Conservation (phyloP, 2,797 vertebrate species). For the Coregonus ussuriensis region DNA sequence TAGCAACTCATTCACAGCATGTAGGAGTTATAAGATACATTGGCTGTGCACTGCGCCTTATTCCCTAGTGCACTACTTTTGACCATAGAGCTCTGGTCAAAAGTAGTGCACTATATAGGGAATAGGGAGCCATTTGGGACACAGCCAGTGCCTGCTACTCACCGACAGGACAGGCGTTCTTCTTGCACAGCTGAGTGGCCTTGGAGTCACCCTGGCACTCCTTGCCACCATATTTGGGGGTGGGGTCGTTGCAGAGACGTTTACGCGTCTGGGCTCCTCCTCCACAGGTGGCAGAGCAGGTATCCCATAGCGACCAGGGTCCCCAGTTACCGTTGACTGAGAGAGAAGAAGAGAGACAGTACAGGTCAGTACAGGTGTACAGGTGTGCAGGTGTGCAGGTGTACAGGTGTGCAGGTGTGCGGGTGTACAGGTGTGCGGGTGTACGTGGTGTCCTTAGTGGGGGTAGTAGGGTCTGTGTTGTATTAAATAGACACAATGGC, state of each 20-base stretch:
- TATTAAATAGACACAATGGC: not conserved
- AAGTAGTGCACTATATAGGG: no score
- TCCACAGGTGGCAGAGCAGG: conserved; percentile 89
- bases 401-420: not conserved
- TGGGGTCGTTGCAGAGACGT: conserved; percentile 91
- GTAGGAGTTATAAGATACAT: not conserved
- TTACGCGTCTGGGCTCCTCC: conserved; percentile 88
- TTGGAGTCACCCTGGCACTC: conserved; percentile 85
- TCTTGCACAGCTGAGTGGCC: conserved; percentile 89
- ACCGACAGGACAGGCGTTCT: conserved; percentile 92
- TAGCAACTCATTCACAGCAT: not conserved
- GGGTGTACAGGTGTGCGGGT: not conserved
- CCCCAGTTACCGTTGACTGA: conserved; percentile 96
- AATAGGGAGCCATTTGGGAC: no score
- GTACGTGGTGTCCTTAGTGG: not conserved
- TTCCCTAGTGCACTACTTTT: no score
- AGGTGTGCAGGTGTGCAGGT: not conserved
- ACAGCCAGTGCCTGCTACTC: conserved; percentile 51
- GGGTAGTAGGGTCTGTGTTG: no score
- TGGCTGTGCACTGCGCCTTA: not conserved
- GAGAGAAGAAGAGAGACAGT: not conserved
- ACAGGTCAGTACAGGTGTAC: not conserved
- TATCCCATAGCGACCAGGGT: conserved; percentile 94
- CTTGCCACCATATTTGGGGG: conserved; percentile 88
- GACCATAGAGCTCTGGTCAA: no score